A percentile compares a stretch with the other conserved stretches of the same genome.
Conservation (phyloP, 2,113 vertebrate species). For the Ophiodon elongatus region DNA sequence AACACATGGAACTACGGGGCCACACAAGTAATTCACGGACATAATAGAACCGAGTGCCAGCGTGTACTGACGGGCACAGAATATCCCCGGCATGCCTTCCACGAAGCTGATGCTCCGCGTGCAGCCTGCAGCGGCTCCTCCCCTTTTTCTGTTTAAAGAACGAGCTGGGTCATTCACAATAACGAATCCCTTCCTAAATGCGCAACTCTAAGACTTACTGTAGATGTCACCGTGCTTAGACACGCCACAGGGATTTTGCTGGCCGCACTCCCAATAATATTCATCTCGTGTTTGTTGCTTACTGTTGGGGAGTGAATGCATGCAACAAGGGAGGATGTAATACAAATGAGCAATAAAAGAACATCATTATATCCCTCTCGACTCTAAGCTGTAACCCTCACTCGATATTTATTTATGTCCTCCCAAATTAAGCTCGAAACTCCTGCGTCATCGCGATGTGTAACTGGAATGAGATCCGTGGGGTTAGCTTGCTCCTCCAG, state of each 20-base stretch:
- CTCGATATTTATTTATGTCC: conserved; percentile 1
- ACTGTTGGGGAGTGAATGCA: conserved; percentile 10
- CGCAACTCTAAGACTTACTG: conserved; percentile 14
- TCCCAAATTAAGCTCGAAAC: conserved; percentile 5
- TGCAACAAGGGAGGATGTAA: not conserved
- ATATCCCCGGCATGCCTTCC: conserved; percentile 1
- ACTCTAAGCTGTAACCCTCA: not conserved
- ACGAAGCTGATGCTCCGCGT: not conserved
- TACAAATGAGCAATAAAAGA: conserved; percentile 17
- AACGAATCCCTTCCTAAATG: conserved; percentile 31
- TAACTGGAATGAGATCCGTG: not conserved
- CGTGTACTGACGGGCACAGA: not conserved
- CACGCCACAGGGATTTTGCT: conserved; percentile 16
- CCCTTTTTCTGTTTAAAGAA: conserved; percentile 28
- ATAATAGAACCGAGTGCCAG: not conserved
- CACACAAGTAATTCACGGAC: conserved; percentile 16
- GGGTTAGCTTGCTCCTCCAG: not conserved
- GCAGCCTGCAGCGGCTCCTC: not conserved
- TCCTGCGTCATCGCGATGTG: conserved; percentile 9
- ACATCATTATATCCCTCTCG: conserved; percentile 12
- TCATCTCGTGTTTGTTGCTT: conserved; percentile 12
- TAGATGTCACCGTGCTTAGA: conserved; percentile 11
- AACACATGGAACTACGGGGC: conserved; percentile 3
- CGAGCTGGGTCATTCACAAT: conserved; percentile 24
- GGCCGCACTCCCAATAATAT: conserved; percentile 3